Conservation (phyloP, 2,797 vertebrate species). For the Acridotheres tristis region DNA sequence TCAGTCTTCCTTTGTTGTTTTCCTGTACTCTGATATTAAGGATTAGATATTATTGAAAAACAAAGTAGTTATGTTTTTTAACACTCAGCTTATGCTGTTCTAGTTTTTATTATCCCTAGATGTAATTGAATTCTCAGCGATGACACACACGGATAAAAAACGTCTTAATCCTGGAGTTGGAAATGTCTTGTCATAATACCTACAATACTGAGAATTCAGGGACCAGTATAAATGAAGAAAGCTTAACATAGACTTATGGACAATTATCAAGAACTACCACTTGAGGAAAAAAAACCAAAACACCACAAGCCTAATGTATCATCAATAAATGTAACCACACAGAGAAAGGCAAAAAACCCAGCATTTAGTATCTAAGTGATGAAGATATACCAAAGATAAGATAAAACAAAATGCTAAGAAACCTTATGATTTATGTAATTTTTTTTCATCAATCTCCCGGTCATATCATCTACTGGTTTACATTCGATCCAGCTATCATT, state of each 20-base stretch:
- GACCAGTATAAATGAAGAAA: neutral
- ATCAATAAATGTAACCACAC: neutral
- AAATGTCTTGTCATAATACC: neutral
- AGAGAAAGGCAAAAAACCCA: accelerated
- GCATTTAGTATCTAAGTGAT: neutral
- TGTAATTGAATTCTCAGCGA: neutral
- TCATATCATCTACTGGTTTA: neutral
- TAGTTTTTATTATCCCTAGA: neutral
- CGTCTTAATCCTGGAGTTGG: neutral
- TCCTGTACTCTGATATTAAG: neutral
- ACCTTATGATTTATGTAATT: neutral
- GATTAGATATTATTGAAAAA: neutral
- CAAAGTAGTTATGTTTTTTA: neutral
- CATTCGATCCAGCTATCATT: neutral
- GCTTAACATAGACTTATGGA: neutral
- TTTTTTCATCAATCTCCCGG: neutral
- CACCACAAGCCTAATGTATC: neutral
- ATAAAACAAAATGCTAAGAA: neutral
- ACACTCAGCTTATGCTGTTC: neutral
- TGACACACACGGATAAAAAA: neutral
- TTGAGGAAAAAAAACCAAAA: neutral
- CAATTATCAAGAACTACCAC: neutral
- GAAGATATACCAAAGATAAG: neutral
- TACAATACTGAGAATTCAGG: neutral
- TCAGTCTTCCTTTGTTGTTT: neutral